Evolutionary conservation across 2,113 vertebrate species (phyloP).

Genomic region (Nycticorax nycticorax): DNA sequence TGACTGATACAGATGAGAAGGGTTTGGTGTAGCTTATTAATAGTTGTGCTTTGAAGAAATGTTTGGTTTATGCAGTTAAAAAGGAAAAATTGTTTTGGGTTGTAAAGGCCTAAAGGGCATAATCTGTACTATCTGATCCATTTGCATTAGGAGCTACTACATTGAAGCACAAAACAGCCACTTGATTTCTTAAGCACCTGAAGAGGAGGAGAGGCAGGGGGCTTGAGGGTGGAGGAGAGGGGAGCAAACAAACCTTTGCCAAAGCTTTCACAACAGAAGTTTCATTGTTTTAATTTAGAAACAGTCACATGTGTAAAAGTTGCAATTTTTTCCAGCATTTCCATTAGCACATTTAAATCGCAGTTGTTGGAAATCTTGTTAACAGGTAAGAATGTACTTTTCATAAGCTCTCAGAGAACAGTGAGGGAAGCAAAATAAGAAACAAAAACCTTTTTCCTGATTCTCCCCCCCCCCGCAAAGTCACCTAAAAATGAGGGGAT

Average conservation of each 20-base stretch:
- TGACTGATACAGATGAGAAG: not conserved
- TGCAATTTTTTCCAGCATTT: not conserved
- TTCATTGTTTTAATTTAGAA: constrained; percentile 35
- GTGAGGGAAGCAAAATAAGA: not conserved
- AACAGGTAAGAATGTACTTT: not conserved
- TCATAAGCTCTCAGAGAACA: not conserved
- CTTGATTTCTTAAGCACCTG: constrained; percentile 64
- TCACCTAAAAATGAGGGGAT: constrained; percentile 43
- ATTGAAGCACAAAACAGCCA: constrained; percentile 8
- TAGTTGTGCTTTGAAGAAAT: constrained; percentile 34
- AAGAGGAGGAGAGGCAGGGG: constrained; percentile 5
- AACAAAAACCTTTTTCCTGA: not conserved
- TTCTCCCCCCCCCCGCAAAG: not conserved
- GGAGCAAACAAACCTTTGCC: not conserved
- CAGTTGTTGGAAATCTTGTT: not conserved
- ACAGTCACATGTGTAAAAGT: not conserved
- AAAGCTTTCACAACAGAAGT: constrained; percentile 17
- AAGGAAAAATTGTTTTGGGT: not conserved
- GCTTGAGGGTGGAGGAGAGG: not conserved
- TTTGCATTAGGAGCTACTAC: not conserved
- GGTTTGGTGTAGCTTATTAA: not conserved
- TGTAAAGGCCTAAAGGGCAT: constrained; percentile 14
- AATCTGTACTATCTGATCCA: constrained; percentile 9
- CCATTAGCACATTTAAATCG: not conserved
- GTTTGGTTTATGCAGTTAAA: constrained; percentile 15